A percentile compares a stretch with the other conserved stretches of the same genome.
phyloP scores from a whole-genome alignment of 2,797 vertebrate species.

The Lepidocolaptes lacrymiger region DNA sequence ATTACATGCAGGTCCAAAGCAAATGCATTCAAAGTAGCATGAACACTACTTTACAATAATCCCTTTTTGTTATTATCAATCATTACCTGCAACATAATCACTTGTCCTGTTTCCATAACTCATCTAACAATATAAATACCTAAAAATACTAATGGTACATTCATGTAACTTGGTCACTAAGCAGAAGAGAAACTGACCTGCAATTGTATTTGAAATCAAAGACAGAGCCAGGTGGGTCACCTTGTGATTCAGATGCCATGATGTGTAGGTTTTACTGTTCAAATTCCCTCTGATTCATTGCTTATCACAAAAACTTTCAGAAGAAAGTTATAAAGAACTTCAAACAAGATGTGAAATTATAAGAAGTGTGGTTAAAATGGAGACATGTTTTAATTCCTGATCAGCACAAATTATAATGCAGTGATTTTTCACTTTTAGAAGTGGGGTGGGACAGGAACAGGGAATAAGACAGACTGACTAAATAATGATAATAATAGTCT shows the following conservation, averaged over 20 bases:
- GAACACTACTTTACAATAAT: neutral
- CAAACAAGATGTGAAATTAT: neutral
- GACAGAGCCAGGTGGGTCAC: neutral
- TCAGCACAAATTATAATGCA: neutral
- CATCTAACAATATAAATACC: neutral
- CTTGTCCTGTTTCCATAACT: neutral
- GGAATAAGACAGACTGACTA: neutral
- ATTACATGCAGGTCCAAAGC: neutral
- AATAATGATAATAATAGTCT: neutral
- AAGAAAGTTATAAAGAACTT: neutral
- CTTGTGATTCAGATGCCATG: neutral
- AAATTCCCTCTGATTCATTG: neutral
- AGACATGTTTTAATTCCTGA: neutral
- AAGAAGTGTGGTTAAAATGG: neutral
- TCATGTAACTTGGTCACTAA: neutral
- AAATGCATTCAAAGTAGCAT: neutral
- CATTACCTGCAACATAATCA: neutral
- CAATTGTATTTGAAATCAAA: neutral
- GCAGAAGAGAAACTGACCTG: neutral
- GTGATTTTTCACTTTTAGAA: neutral
- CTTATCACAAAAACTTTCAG: neutral
- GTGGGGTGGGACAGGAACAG: neutral
- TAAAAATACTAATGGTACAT: neutral
- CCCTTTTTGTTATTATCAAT: neutral
- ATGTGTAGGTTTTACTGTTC: neutral